Evolutionary conservation across 2,888 invertebrate species (phyloP).

Genomic region (Clostera curtula): DNA sequence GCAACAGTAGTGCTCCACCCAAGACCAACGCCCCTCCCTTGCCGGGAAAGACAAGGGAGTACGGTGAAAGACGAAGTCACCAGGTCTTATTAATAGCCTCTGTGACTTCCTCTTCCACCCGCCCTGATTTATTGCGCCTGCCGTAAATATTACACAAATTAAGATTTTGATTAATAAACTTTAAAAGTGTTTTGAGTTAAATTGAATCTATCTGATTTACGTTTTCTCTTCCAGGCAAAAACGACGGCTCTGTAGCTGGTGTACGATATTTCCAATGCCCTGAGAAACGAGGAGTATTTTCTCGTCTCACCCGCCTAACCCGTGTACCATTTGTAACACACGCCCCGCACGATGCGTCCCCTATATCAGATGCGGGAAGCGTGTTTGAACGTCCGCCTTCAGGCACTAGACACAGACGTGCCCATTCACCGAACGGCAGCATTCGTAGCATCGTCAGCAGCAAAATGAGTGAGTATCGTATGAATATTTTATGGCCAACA

Average conservation of each 20-base stretch:
- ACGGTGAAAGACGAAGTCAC: too few relatives aligned
- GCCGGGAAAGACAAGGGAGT: too few relatives aligned
- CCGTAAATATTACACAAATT: too few relatives aligned
- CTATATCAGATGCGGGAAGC: conserved; percentile 64
- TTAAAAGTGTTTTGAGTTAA: too few relatives aligned
- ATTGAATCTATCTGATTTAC: background rate
- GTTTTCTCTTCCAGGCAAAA: conserved; percentile 83
- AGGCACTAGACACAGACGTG: conserved; percentile 55
- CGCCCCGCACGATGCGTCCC: conserved; percentile 62
- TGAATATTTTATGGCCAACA: conserved; percentile 1
- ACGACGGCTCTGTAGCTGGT: conserved; percentile 96
- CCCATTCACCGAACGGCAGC: conserved; percentile 67
- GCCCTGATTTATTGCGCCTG: too few relatives aligned
- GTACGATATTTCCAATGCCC: conserved; percentile 95
- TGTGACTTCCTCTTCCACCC: too few relatives aligned
- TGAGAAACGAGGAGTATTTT: conserved; percentile 94
- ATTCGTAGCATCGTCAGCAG: conserved; percentile 68
- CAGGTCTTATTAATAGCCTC: too few relatives aligned
- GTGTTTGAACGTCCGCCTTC: conserved; percentile 65
- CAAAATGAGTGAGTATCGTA: conserved; percentile 61
- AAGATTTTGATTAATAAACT: too few relatives aligned
- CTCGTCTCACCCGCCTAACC: conserved; percentile 89
- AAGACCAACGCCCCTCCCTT: too few relatives aligned
- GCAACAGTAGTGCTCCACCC: too few relatives aligned
- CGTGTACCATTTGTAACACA: conserved; percentile 78